phyloP scores from a whole-genome alignment of 2,888 invertebrate species.

The Lasioglossum oenotherae region DNA sequence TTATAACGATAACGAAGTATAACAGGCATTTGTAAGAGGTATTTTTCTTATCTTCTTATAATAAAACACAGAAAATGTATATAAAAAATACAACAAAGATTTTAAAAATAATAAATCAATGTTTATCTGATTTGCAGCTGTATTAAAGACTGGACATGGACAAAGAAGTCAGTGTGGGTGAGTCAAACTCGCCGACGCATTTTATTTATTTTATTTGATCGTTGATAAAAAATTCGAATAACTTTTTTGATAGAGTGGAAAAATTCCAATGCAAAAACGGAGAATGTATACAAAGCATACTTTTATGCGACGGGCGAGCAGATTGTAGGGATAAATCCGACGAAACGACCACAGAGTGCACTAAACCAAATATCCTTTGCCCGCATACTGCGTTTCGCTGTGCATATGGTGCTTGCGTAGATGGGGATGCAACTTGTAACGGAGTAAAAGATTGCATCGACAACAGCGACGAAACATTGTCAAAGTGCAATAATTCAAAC shows the following conservation, averaged over 20 bases:
- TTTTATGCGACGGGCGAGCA: slow-evolving; percentile 84
- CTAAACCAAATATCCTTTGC: slow-evolving; percentile 82
- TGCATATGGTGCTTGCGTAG: slow-evolving; percentile 87
- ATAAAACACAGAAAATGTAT: neutral
- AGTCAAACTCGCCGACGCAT: slow-evolving; percentile 7
- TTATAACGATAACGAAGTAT: neutral
- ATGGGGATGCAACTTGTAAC: slow-evolving; percentile 86
- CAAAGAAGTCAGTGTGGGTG: slow-evolving; percentile 53
- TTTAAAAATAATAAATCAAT: neutral
- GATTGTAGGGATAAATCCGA: slow-evolving; percentile 85
- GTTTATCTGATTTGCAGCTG: slow-evolving; percentile 35
- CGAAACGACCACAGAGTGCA: slow-evolving; percentile 80
- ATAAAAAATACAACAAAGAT: neutral
- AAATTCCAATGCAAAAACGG: slow-evolving; percentile 80
- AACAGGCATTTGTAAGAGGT: neutral
- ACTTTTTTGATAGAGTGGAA: slow-evolving; percentile 33
- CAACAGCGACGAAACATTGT: slow-evolving; percentile 84
- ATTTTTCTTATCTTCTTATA: neutral
- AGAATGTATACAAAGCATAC: slow-evolving; percentile 82
- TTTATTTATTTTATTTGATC: neutral
- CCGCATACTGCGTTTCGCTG: slow-evolving; percentile 86
- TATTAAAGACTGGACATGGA: slow-evolving; percentile 33
- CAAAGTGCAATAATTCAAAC: slow-evolving; percentile 67
- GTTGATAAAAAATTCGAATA: neutral
- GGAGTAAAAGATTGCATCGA: slow-evolving; percentile 85